phyloP scores from a whole-genome alignment of 2,888 invertebrate genomes.

The Zygogramma bicolorata region DNA sequence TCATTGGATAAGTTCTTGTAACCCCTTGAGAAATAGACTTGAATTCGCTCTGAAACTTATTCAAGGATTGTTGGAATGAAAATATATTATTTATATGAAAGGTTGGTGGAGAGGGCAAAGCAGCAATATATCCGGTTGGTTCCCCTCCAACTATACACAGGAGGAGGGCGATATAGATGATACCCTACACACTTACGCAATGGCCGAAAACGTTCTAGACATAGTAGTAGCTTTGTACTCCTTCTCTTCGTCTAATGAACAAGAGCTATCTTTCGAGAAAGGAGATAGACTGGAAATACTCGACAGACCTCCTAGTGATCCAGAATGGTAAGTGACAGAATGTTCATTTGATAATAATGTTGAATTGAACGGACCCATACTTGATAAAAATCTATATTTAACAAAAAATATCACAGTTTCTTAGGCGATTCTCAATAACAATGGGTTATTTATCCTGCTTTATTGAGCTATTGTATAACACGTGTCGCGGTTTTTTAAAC shows the following conservation, averaged over 20 bases:
- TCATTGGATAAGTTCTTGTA: too few relatives aligned
- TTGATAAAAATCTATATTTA: too few relatives aligned
- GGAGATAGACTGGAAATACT: conserved; percentile 96
- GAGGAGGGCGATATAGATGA: conserved; percentile 90
- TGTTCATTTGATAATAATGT: not conserved
- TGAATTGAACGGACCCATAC: too few relatives aligned
- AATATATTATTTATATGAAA: conserved; percentile 29
- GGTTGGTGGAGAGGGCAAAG: conserved; percentile 97
- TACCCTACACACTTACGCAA: conserved; percentile 91
- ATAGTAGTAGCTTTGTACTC: conserved; percentile 96
- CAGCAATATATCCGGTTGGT: conserved; percentile 85
- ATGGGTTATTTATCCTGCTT: too few relatives aligned
- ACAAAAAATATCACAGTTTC: too few relatives aligned
- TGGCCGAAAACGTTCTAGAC: conserved; percentile 95
- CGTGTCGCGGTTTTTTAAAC: too few relatives aligned
- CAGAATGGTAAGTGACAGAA: conserved; percentile 84
- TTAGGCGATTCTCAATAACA: too few relatives aligned
- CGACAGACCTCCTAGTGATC: conserved; percentile 96
- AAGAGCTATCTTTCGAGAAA: conserved; percentile 96
- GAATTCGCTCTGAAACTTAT: too few relatives aligned
- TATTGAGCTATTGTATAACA: too few relatives aligned
- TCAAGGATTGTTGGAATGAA: too few relatives aligned
- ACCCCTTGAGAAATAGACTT: too few relatives aligned
- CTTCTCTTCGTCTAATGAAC: conserved; percentile 93
- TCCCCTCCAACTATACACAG: conserved; percentile 98